phyloP scores from a whole-genome alignment of 2,113 vertebrate species.

The Hippocampus abdominalis region DNA sequence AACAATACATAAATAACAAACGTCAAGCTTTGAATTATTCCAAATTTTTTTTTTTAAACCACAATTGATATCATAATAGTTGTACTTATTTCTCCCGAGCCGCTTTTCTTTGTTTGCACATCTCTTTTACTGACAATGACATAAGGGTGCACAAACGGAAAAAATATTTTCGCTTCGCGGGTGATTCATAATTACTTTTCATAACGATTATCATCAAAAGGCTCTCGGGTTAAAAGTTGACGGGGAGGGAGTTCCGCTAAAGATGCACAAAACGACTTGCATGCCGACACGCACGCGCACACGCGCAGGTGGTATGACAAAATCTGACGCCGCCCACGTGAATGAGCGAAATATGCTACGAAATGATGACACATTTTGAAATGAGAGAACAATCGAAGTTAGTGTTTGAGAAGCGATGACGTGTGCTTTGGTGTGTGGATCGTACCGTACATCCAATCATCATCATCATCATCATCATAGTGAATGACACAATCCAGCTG shows the following conservation, averaged over 20 bases:
- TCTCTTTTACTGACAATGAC: neutral
- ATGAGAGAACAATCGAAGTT: neutral
- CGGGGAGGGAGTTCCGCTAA: neutral
- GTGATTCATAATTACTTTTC: neutral
- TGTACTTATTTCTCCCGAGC: neutral
- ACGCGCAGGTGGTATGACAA: neutral
- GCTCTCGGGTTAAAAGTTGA: conserved; percentile 3
- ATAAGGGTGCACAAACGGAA: neutral
- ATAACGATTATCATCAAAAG: neutral
- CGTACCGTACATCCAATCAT: too few species aligned
- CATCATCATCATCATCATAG: too few species aligned
- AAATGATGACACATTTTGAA: neutral
- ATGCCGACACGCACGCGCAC: too few species aligned
- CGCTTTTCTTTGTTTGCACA: neutral
- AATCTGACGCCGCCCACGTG: neutral
- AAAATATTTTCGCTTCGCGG: neutral
- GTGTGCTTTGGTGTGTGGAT: neutral
- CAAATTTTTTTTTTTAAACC: neutral
- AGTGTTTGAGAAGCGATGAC: neutral
- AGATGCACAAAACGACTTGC: neutral
- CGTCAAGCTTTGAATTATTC: neutral
- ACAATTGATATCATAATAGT: neutral
- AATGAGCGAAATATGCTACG: neutral
- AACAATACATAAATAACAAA: neutral
- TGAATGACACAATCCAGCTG: too few species aligned